Conservation (phyloP, 2,113 vertebrate species). For the Vulpes ferrilata region DNA sequence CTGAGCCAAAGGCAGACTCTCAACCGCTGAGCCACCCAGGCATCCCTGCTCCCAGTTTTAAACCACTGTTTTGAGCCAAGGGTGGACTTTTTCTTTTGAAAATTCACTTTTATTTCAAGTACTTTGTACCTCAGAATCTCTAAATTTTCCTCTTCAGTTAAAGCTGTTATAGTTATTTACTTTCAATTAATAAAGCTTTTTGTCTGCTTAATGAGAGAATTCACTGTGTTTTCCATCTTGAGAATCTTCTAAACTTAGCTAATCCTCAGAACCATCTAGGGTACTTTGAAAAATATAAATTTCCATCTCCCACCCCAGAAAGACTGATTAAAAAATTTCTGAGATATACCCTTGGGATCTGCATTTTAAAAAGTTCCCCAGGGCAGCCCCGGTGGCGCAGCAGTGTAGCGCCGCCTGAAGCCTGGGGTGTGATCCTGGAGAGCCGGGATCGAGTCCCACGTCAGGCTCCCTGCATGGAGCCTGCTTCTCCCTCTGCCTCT, state of each 20-base stretch:
- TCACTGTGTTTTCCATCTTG: constrained; percentile 22
- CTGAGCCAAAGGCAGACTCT: too few species aligned
- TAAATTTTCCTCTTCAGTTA: constrained; percentile 45
- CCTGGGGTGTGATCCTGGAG: too few species aligned
- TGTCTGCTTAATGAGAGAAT: constrained; percentile 43
- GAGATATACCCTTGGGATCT: background rate
- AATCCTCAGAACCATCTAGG: constrained; percentile 24
- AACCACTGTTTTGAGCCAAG: constrained; percentile 20
- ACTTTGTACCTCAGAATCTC: constrained; percentile 48
- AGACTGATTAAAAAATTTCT: constrained; percentile 41
- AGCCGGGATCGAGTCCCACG: too few species aligned
- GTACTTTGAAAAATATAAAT: constrained; percentile 39
- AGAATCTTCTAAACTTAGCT: constrained; percentile 41
- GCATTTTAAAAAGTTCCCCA: background rate
- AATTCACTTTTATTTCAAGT: constrained; percentile 28
- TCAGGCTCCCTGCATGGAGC: too few species aligned
- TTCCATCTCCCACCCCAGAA: background rate
- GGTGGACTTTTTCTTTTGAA: background rate
- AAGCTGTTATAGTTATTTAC: constrained; percentile 47
- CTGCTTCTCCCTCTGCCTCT: too few species aligned
- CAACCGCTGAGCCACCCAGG: too few species aligned
- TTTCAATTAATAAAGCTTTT: constrained; percentile 52
- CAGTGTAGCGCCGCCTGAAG: too few species aligned
- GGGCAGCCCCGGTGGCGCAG: too few species aligned
- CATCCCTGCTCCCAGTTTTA: constrained; percentile 41